Evolutionary conservation across 2,113 vertebrate species (phyloP).

Genomic region (Embiotoca jacksoni): DNA sequence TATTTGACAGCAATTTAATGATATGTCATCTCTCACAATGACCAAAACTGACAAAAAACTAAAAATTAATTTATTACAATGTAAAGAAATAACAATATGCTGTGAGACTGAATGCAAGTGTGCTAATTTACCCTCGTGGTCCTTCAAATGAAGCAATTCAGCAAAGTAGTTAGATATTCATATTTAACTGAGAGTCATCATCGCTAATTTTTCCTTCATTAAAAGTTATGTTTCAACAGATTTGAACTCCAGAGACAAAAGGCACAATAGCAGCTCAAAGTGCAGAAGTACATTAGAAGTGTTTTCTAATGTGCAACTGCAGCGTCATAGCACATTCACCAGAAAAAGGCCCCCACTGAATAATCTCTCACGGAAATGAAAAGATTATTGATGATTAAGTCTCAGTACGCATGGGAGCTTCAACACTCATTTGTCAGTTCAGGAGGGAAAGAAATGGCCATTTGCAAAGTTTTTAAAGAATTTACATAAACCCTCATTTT

Average conservation of each 20-base stretch:
- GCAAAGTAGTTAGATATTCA: background rate
- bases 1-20: background rate
- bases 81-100: background rate
- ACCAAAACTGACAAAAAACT: slow-evolving; percentile 9
- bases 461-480: too few relatives aligned
- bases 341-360: too few relatives aligned
- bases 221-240: slow-evolving; percentile 10
- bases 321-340: too few relatives aligned
- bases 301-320: too few relatives aligned
- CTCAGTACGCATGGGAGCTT: too few relatives aligned
- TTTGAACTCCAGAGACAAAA: too few relatives aligned
- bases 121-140: background rate
- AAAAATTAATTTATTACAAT: slow-evolving; percentile 13
- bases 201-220: background rate
- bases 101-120: slow-evolving; percentile 8
- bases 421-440: too few relatives aligned
- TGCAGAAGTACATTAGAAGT: too few relatives aligned
- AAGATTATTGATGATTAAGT: too few relatives aligned
- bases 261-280: too few relatives aligned
- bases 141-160: slow-evolving; percentile 5
- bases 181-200: background rate
- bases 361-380: too few relatives aligned
- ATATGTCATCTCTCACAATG: background rate
- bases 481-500: slow-evolving; percentile 53
- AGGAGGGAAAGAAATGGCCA: too few relatives aligned